A percentile compares a stretch with the other conserved stretches of the same genome.
Evolutionary conservation across 1,140 invertebrate genomes (phyloP).

Genomic region (Papilio glaucus): DNA sequence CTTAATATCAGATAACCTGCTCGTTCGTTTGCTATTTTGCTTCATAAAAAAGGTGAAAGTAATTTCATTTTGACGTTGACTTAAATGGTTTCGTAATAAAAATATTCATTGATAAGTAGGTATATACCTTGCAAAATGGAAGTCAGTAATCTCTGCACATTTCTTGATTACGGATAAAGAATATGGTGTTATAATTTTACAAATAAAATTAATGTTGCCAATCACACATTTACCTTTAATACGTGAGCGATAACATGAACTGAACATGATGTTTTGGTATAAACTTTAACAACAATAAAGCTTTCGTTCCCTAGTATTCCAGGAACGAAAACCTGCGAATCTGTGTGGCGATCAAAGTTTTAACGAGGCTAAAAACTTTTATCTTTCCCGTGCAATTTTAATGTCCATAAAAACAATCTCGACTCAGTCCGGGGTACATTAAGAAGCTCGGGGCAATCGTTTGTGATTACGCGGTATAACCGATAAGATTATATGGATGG

Average conservation of each 20-base stretch:
- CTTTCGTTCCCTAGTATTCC: not conserved
- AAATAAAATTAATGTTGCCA: not conserved
- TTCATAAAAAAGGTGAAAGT: no score
- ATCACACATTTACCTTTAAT: not conserved
- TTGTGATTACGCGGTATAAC: not conserved
- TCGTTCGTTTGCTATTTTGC: no score
- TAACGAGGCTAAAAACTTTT: slow-evolving; percentile 24
- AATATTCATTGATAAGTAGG: no score
- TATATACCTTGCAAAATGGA: not conserved
- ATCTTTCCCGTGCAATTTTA: slow-evolving; percentile 21
- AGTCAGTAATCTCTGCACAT: not conserved
- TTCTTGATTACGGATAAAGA: not conserved
- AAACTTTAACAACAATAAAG: slow-evolving; percentile 10
- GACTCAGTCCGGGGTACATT: not conserved
- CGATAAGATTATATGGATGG: slow-evolving; percentile 2
- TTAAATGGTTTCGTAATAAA: no score
- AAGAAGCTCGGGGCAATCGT: not conserved
- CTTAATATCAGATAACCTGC: no score
- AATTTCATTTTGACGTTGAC: no score
- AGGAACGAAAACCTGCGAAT: slow-evolving; percentile 17
- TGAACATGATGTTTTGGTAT: slow-evolving; percentile 6
- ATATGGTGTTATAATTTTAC: not conserved
- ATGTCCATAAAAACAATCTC: slow-evolving; percentile 24
- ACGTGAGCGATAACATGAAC: slow-evolving; percentile 2
- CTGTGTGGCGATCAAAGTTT: slow-evolving; percentile 1